Conservation (phyloP, 1,140 invertebrate genomes). For the Drosophila orena region DNA sequence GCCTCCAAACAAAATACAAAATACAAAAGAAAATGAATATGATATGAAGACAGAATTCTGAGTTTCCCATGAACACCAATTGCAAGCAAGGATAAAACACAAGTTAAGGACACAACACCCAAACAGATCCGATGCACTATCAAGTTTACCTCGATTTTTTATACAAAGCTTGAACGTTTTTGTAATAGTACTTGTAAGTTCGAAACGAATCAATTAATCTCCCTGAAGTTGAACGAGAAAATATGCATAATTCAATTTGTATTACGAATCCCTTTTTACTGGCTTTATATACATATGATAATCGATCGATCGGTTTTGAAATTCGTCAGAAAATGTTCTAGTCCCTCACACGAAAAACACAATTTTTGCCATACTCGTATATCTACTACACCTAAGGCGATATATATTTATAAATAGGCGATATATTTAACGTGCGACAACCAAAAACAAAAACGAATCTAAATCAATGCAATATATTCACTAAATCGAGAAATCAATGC, state of each 20-base stretch:
- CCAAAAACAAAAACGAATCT: slow-evolving; percentile 50
- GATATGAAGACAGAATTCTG: slow-evolving; percentile 21
- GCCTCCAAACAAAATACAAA: slow-evolving; percentile 18
- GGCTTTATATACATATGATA: slow-evolving; percentile 66
- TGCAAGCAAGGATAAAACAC: slow-evolving; percentile 20
- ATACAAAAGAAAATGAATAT: too few species aligned
- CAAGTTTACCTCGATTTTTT: slow-evolving; percentile 79
- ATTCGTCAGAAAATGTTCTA: slow-evolving; percentile 62
- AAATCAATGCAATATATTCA: slow-evolving; percentile 73
- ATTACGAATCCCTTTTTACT: slow-evolving; percentile 71
- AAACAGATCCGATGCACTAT: slow-evolving; percentile 71
- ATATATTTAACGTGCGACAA: slow-evolving; percentile 23
- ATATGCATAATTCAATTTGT: slow-evolving; percentile 47
- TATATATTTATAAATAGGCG: slow-evolving; percentile 45
- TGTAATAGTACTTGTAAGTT: slow-evolving; percentile 76
- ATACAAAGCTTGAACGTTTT: slow-evolving; percentile 75
- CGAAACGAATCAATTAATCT: slow-evolving; percentile 47
- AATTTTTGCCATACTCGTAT: slow-evolving; percentile 63
- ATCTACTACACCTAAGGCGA: slow-evolving; percentile 51
- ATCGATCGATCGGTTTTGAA: slow-evolving; percentile 69
- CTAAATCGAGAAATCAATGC: slow-evolving; percentile 64
- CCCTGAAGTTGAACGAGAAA: slow-evolving; percentile 13
- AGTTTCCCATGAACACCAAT: slow-evolving; percentile 47
- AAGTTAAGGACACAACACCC: slow-evolving; percentile 27
- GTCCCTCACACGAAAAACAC: slow-evolving; percentile 27